Conservation (phyloP, 1,140 invertebrate genomes). For the Trachymyrmex septentrionalis region DNA sequence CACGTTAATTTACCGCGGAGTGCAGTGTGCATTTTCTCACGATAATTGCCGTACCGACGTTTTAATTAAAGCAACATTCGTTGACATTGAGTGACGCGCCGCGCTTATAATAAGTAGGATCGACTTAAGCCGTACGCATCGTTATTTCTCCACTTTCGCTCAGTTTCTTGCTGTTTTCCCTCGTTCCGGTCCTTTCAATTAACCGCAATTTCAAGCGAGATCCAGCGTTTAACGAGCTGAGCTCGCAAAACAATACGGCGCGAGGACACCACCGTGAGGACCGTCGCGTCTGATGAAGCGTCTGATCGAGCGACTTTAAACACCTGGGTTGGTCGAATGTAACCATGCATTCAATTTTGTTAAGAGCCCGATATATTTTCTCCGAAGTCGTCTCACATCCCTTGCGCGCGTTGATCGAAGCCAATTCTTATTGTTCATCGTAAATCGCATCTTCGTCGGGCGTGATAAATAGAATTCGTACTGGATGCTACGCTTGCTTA, state of each 20-base stretch:
- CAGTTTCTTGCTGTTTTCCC: conserved; percentile 26
- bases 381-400: not conserved
- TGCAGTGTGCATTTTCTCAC: not conserved
- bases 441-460: conserved; percentile 22
- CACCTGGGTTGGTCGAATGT: not conserved
- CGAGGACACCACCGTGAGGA: not conserved
- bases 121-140: not conserved
- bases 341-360: conserved; percentile 16
- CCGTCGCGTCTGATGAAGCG: not conserved
- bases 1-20: not conserved
- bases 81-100: not conserved
- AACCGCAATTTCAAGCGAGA: conserved; percentile 51
- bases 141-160: conserved; percentile 31
- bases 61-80: conserved; percentile 13
- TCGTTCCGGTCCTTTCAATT: conserved; percentile 41
- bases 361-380: not conserved
- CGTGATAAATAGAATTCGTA: conserved; percentile 41
- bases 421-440: not conserved
- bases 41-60: not conserved
- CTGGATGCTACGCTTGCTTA: not conserved
- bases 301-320: conserved; percentile 32
- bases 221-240: conserved; percentile 30
- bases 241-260: conserved; percentile 18
- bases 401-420: not conserved
- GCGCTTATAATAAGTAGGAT: not conserved